Conservation (phyloP, 2,797 vertebrate genomes). For the Channallabes apus region DNA sequence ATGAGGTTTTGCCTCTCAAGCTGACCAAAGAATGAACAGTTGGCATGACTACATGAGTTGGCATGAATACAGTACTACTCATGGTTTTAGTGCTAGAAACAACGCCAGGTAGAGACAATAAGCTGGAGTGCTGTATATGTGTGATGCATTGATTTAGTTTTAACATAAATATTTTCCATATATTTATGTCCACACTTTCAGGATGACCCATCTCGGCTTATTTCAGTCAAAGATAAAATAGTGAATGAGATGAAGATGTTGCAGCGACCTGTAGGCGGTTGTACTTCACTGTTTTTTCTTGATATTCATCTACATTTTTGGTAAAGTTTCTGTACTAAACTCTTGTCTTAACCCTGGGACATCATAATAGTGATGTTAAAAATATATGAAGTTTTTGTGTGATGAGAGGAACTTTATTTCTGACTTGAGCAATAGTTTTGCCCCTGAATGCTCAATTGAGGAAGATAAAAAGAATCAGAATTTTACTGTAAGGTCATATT, state of each 20-base stretch:
- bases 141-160: not conserved
- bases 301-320: not conserved
- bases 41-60: not conserved
- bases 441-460: not conserved
- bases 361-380: not conserved
- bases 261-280: not conserved
- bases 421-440: not conserved
- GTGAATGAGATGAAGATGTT: not conserved
- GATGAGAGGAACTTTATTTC: not conserved
- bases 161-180: too few relatives aligned
- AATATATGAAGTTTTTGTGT: not conserved
- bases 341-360: not conserved
- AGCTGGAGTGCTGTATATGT: not conserved
- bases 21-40: not conserved
- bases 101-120: not conserved
- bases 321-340: not conserved
- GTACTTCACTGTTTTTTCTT: not conserved
- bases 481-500: not conserved
- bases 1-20: not conserved
- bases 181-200: too few relatives aligned
- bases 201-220: not conserved
- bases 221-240: not conserved
- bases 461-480: not conserved
- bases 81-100: not conserved
- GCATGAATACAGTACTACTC: not conserved